Evolutionary conservation across 2,888 invertebrate genomes (phyloP).

Genomic region (Parascotia fuliginaria): DNA sequence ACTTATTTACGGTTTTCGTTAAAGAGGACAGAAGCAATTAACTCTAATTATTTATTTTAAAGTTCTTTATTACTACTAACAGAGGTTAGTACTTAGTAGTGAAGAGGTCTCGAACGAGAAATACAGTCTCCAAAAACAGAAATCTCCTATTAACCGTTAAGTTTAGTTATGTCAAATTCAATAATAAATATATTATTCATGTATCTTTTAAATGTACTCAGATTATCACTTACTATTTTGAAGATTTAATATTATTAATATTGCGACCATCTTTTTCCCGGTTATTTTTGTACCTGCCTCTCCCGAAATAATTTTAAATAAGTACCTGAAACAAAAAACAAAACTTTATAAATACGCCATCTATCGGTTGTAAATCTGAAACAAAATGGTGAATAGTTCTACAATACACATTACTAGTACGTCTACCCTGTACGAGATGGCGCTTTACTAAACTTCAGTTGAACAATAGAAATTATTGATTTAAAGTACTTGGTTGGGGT

Average conservation of each 20-base stretch:
- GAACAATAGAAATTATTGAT: conserved; percentile 38
- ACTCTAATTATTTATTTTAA: too few relatives aligned
- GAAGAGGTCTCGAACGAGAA: too few relatives aligned
- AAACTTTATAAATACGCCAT: conserved; percentile 36
- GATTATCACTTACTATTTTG: not conserved
- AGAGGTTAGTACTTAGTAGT: too few relatives aligned
- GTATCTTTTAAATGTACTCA: too few relatives aligned
- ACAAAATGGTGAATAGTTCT: conserved; percentile 13
- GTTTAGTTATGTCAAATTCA: too few relatives aligned
- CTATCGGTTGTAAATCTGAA: conserved; percentile 17
- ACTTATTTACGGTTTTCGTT: too few relatives aligned
- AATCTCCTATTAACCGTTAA: too few relatives aligned
- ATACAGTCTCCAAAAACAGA: too few relatives aligned
- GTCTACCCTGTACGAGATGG: conserved; percentile 29
- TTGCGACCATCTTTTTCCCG: not conserved
- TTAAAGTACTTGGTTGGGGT: conserved; percentile 10
- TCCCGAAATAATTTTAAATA: not conserved
- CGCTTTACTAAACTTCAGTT: conserved; percentile 22
- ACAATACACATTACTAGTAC: conserved; percentile 17
- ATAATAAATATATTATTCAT: too few relatives aligned
- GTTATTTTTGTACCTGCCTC: not conserved
- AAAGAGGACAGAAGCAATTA: too few relatives aligned
- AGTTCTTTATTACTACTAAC: too few relatives aligned
- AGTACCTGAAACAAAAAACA: conserved; percentile 42
- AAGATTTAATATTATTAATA: not conserved